Percentiles rank a stretch among this genome's conserved stretches.
These are phyloP conservation scores for Orientallactaga sibirica DNA, from an alignment of 2,797 vertebrate species.

Conservation along the genomic window DNA sequence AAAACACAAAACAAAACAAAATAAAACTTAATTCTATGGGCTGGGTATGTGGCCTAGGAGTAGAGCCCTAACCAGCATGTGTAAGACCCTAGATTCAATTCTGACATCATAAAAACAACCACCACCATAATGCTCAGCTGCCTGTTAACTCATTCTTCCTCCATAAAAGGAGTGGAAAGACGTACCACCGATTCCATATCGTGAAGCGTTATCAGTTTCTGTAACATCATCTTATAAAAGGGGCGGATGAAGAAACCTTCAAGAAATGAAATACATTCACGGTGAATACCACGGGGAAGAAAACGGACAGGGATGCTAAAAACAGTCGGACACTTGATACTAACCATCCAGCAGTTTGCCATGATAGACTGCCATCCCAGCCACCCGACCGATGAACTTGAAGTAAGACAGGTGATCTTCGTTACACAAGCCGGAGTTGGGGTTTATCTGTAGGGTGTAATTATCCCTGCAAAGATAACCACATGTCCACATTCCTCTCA, in stretches of 20 bases:
- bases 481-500: not conserved
- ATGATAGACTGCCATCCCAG: constrained; percentile 98
- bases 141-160: not conserved
- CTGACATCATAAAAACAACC: not conserved
- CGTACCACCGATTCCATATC: constrained; percentile 99
- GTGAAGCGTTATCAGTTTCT: constrained; percentile 95
- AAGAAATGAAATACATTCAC: constrained; percentile 78
- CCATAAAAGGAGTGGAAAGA: not conserved
- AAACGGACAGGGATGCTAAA: not conserved
- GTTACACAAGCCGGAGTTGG: constrained; percentile 98
- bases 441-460: constrained; percentile 98
- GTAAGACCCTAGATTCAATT: no score
- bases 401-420: constrained; percentile 99
- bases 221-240: constrained; percentile 99
- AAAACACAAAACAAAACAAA: no score
- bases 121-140: not conserved
- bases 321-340: constrained; percentile 74
- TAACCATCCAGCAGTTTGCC: constrained; percentile 97
- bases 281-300: constrained; percentile 41
- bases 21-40: constrained; percentile 1
- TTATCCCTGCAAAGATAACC: constrained; percentile 93
- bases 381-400: constrained; percentile 98
- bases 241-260: constrained; percentile 98
- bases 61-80: not conserved
- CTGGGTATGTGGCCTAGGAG: no score